These are phyloP conservation scores for Vanessa tameamea DNA, from an alignment of 1,140 invertebrate genomes.

Conservation along the genomic window DNA sequence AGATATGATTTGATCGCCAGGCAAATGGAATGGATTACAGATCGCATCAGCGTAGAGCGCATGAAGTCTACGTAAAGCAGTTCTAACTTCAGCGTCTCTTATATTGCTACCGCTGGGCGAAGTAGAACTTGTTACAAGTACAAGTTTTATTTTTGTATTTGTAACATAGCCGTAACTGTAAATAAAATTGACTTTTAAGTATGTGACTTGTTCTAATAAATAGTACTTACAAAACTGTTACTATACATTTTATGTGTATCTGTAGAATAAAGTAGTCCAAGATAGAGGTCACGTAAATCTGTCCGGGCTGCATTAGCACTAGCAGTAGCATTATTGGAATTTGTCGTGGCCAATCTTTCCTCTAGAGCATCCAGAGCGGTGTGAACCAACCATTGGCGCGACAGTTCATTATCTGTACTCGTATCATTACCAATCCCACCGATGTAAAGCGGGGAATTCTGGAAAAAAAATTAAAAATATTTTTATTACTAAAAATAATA, in stretches of 20 bases:
- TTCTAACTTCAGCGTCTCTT: slow-evolving; percentile 96
- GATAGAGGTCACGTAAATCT: slow-evolving; percentile 92
- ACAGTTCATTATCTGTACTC: slow-evolving; percentile 89
- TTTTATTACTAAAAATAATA: no score
- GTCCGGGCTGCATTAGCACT: slow-evolving; percentile 66
- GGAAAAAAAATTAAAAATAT: slow-evolving; percentile 51
- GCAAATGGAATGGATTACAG: slow-evolving; percentile 97
- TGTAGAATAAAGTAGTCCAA: slow-evolving; percentile 95
- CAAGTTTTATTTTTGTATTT: slow-evolving; percentile 98
- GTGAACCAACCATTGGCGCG: slow-evolving; percentile 93
- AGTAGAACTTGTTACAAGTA: slow-evolving; percentile 96
- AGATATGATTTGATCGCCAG: slow-evolving; percentile 90
- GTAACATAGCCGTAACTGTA: slow-evolving; percentile 97
- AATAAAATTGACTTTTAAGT: slow-evolving; percentile 15
- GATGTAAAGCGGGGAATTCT: slow-evolving; percentile 96
- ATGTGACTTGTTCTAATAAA: not conserved
- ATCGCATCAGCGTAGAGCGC: slow-evolving; percentile 94
- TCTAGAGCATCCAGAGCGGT: slow-evolving; percentile 97
- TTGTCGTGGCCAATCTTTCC: slow-evolving; percentile 88
- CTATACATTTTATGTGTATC: slow-evolving; percentile 97
- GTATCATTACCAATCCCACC: slow-evolving; percentile 89
- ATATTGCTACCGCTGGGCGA: slow-evolving; percentile 93
- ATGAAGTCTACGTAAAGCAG: slow-evolving; percentile 95
- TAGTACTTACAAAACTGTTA: not conserved
- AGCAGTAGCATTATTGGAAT: slow-evolving; percentile 80